phyloP scores from a whole-genome alignment of 2,113 vertebrate genomes.

The Psettodes erumei region DNA sequence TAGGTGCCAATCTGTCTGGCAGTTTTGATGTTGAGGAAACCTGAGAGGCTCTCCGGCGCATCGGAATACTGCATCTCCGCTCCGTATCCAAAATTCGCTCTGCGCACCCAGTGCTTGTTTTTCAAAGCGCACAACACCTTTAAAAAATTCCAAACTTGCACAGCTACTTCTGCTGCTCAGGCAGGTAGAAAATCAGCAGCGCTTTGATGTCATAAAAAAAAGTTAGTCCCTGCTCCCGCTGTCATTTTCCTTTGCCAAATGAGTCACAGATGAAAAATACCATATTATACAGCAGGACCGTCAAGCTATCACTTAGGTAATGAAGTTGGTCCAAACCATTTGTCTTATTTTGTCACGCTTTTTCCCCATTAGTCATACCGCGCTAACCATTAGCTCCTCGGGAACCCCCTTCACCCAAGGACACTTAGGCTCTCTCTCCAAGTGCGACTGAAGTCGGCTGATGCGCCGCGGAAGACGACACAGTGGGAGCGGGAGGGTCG shows the following conservation, averaged over 20 bases:
- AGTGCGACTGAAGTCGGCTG: conserved; percentile 66
- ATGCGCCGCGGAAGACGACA: conserved; percentile 57
- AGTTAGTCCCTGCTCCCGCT: conserved; percentile 57
- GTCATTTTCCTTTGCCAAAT: conserved; percentile 77
- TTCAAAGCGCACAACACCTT: conserved; percentile 62
- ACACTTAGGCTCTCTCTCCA: conserved; percentile 77
- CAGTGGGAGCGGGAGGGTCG: conserved; percentile 2
- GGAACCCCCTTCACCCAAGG: conserved; percentile 84
- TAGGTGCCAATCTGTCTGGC: conserved; percentile 71
- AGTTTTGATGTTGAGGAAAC: conserved; percentile 72
- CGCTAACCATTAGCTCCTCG: conserved; percentile 79
- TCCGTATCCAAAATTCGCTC: conserved; percentile 61
- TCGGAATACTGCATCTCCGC: conserved; percentile 62
- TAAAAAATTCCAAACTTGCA: conserved; percentile 66
- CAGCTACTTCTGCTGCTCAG: conserved; percentile 55
- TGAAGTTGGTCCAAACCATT: conserved; percentile 86
- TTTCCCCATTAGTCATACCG: conserved; percentile 84
- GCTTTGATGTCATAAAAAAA: conserved; percentile 74
- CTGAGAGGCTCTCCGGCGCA: conserved; percentile 60
- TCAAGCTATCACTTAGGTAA: conserved; percentile 85
- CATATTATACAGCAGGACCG: conserved; percentile 80
- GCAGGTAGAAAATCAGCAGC: conserved; percentile 66
- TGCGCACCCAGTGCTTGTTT: conserved; percentile 49
- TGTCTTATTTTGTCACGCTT: conserved; percentile 86
- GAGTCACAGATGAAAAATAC: conserved; percentile 84